Percentiles rank a stretch among this genome's conserved stretches.
These are phyloP conservation scores for Imbricaverruca yamaguchii DNA, from an alignment of 2,888 invertebrate species.

Conservation along the genomic window DNA sequence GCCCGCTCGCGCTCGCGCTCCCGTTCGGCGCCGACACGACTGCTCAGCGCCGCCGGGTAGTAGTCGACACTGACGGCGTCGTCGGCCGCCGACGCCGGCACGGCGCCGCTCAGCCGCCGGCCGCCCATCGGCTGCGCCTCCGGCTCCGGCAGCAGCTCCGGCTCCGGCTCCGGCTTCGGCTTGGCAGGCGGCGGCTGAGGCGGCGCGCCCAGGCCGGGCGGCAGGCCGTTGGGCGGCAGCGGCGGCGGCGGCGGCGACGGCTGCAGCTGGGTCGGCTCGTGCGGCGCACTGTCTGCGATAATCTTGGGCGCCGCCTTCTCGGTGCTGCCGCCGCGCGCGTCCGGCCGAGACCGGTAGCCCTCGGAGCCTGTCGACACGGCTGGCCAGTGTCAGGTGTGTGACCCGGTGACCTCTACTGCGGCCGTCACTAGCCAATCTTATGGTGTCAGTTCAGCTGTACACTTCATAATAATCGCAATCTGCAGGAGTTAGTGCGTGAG, in stretches of 20 bases:
- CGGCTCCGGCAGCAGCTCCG: not conserved
- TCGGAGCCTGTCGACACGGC: conserved; percentile 29
- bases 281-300: conserved; percentile 6
- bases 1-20: conserved; percentile 12
- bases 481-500: too few relatives aligned
- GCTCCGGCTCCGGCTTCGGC: not conserved
- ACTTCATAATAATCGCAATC: too few relatives aligned
- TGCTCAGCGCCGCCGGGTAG: conserved; percentile 12
- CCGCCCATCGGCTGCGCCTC: not conserved
- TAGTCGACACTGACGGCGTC: conserved; percentile 9
- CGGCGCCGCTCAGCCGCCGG: conserved; percentile 17
- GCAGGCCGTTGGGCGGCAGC: conserved; percentile 24
- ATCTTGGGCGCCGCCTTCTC: conserved; percentile 27
- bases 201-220: conserved; percentile 19
- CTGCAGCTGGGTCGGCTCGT: conserved; percentile 16
- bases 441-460: too few relatives aligned
- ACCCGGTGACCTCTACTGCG: too few relatives aligned
- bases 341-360: conserved; percentile 27
- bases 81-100: not conserved
- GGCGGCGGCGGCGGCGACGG: conserved; percentile 20
- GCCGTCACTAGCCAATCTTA: too few relatives aligned
- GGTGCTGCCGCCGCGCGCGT: conserved; percentile 25
- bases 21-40: conserved; percentile 19
- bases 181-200: not conserved
- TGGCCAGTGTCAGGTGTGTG: not conserved